These are phyloP conservation scores for Todus mexicanus DNA, from an alignment of 2,797 vertebrate genomes.

Conservation along the genomic window DNA sequence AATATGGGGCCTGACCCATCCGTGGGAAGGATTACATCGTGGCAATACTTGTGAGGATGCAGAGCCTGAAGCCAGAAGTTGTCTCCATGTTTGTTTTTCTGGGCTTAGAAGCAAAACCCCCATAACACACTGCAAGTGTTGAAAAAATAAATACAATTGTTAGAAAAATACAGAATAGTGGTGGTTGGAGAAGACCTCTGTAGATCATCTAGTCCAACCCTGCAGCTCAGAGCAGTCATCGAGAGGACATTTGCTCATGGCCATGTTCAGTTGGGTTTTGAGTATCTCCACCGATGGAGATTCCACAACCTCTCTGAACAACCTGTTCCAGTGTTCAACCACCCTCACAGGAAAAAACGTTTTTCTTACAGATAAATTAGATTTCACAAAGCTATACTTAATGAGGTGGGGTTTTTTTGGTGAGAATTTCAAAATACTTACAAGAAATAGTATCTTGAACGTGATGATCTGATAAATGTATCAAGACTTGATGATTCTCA, in stretches of 20 bases:
- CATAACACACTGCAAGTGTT: neutral
- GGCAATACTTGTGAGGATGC: neutral
- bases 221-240: neutral
- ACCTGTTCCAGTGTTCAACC: neutral
- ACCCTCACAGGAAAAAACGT: neutral
- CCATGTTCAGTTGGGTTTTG: neutral
- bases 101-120: neutral
- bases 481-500: neutral
- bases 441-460: neutral
- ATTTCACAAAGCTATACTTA: neutral
- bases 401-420: neutral
- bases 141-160: neutral
- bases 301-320: neutral
- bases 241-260: neutral
- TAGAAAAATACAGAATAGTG: neutral
- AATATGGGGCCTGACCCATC: neutral
- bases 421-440: neutral
- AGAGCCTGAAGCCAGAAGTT: neutral
- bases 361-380: neutral
- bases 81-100: neutral
- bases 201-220: neutral
- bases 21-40: neutral
- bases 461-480: neutral
- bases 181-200: neutral
- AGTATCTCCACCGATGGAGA: neutral